Evolutionary conservation across 2,797 vertebrate genomes (phyloP), one percentile per base, ranked within the genome.

Genomic region (Galaxias olidus): DNA sequence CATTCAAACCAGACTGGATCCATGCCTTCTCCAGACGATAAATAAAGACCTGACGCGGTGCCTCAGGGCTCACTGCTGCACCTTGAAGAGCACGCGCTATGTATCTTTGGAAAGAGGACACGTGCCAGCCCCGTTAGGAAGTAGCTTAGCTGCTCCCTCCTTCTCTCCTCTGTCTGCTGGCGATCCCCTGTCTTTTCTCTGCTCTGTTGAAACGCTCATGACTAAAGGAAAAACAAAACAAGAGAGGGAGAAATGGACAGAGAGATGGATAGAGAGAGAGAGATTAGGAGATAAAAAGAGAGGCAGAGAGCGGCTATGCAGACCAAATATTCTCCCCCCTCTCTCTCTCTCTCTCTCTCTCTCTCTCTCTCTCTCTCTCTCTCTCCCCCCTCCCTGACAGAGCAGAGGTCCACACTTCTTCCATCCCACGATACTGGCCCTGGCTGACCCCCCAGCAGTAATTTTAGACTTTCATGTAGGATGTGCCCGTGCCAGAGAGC

Each of bases 401-500:
- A 86, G 73, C 69, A 75, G 30, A 50, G 76, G 76, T 8, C 81
- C 46, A 65, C 84, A 84, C 79, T 84, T 84, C 79, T 82, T 58
- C 61, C 47, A 66, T 90, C 91, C 87, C 88, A 64, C 11, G 72
- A 71, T 71, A 54, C 75, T 63, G 69, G 74, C 80, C 86, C 86
- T 83, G 56, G 0, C 68, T 88, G 90, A 91, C 90, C 90, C 85
- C 83, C 77, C 77, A 86, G 86, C 85, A 84, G 89, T 91, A 90
- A 93, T 92, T 91, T 91, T 89, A 90, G 88, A 90, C 84, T 86
- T 82, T 76, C 65, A 86, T 88, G 88, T 88, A 64, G 66, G 72
- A 84, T 75, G 77, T 76, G 66, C 74, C 72, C 74, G 79, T 80
- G 86, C 88, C 80, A 88, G 79, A 72, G 82, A 87, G 73, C 69